These are phyloP conservation scores for Sphecodes monilicornis DNA, from an alignment of 2,888 invertebrate genomes.

Conservation along the genomic window DNA sequence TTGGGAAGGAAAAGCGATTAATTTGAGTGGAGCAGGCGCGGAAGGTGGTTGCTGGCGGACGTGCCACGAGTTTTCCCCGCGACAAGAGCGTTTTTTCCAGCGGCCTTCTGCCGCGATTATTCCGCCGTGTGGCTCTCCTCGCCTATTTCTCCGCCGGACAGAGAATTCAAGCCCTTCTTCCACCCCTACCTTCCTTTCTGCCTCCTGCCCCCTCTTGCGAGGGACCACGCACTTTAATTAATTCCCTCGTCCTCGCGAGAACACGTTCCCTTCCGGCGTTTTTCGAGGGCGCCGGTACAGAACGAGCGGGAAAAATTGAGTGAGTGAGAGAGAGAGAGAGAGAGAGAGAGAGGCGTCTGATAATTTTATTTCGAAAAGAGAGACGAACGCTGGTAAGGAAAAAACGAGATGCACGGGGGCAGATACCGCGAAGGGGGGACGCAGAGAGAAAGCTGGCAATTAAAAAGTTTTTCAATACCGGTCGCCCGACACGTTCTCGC, in stretches of 20 bases:
- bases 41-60: constrained; percentile 33
- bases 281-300: constrained; percentile 34
- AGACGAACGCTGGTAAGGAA: not conserved
- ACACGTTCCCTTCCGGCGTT: constrained; percentile 30
- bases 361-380: constrained; percentile 29
- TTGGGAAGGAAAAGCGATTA: constrained; percentile 37
- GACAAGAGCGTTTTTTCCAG: constrained; percentile 29
- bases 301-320: not conserved
- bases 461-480: constrained; percentile 64
- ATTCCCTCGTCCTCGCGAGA: constrained; percentile 58
- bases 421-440: not conserved
- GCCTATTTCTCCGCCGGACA: constrained; percentile 35
- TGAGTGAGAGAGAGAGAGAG: not conserved
- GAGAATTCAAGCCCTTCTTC: constrained; percentile 24
- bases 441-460: constrained; percentile 44
- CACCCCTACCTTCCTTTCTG: not conserved
- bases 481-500: not conserved
- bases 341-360: constrained; percentile 11
- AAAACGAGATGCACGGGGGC: not conserved
- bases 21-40: constrained; percentile 26
- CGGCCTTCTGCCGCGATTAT: constrained; percentile 44
- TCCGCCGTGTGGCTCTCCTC: constrained; percentile 33
- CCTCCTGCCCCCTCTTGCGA: not conserved
- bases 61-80: constrained; percentile 22
- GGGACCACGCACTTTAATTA: constrained; percentile 66